phyloP scores from a whole-genome alignment of 2,113 vertebrate species.

The Manacus vitellinus region DNA sequence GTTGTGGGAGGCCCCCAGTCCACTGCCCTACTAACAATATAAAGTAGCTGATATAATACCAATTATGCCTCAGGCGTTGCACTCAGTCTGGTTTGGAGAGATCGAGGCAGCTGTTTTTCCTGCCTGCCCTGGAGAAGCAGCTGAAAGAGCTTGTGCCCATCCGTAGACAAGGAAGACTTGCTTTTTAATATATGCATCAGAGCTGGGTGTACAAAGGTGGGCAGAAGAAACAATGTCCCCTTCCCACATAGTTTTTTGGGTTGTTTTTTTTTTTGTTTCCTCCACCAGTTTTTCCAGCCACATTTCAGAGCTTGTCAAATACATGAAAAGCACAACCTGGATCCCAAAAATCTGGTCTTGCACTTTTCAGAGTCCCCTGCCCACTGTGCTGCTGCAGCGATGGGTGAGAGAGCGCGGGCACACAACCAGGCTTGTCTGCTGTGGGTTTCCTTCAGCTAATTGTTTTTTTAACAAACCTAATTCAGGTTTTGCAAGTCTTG shows the following conservation, averaged over 20 bases:
- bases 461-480: slow-evolving; percentile 39
- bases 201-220: neutral
- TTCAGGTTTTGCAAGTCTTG: slow-evolving; percentile 39
- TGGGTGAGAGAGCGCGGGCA: neutral
- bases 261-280: neutral
- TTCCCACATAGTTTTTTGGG: neutral
- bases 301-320: neutral
- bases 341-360: neutral
- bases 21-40: neutral
- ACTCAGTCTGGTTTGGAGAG: neutral
- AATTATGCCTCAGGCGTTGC: neutral
- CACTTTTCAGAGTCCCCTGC: neutral
- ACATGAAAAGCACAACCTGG: neutral
- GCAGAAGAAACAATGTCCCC: neutral
- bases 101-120: neutral
- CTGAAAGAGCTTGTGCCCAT: neutral
- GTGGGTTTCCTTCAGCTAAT: neutral
- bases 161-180: neutral
- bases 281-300: neutral
- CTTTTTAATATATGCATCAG: neutral
- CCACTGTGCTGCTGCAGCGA: neutral
- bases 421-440: neutral
- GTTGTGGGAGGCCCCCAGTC: neutral
- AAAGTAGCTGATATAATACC: neutral
- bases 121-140: neutral